phyloP scores from a whole-genome alignment of 1,140 invertebrate species.

The Caenorhabditis brenneri region DNA sequence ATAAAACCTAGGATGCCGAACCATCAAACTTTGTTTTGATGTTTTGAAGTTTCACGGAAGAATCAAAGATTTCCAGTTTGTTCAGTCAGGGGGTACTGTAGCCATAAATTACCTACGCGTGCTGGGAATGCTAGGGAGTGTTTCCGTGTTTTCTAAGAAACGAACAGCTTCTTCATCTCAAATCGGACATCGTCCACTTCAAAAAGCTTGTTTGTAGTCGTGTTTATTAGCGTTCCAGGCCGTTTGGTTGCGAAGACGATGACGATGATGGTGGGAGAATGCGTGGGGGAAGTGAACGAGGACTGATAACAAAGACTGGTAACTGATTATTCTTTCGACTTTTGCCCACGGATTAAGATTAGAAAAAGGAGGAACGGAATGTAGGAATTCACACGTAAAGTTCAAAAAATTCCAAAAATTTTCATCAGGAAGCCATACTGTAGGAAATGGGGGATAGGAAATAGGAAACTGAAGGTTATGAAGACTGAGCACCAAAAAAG shows the following conservation, averaged over 20 bases:
- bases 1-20: too few relatives aligned
- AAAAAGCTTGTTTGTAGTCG: slow-evolving; percentile 28
- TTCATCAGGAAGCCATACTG: too few relatives aligned
- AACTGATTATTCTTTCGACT: neutral
- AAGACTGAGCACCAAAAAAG: too few relatives aligned
- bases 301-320: slow-evolving; percentile 30
- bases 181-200: slow-evolving; percentile 31
- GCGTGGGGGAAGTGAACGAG: neutral
- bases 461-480: too few relatives aligned
- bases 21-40: too few relatives aligned
- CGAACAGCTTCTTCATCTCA: slow-evolving; percentile 33
- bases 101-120: neutral
- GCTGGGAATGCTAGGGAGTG: neutral
- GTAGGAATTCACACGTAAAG: neutral
- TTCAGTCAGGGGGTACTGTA: neutral
- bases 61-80: too few relatives aligned
- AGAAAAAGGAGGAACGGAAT: neutral
- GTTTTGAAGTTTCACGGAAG: too few relatives aligned
- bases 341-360: slow-evolving; percentile 30
- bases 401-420: neutral
- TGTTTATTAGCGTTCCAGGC: slow-evolving; percentile 21
- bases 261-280: neutral
- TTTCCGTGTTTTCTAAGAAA: neutral
- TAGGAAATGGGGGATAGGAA: too few relatives aligned
- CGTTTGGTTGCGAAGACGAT: neutral